These are phyloP conservation scores for Spermophilus dauricus DNA, from an alignment of 2,113 vertebrate species.

Conservation along the genomic window DNA sequence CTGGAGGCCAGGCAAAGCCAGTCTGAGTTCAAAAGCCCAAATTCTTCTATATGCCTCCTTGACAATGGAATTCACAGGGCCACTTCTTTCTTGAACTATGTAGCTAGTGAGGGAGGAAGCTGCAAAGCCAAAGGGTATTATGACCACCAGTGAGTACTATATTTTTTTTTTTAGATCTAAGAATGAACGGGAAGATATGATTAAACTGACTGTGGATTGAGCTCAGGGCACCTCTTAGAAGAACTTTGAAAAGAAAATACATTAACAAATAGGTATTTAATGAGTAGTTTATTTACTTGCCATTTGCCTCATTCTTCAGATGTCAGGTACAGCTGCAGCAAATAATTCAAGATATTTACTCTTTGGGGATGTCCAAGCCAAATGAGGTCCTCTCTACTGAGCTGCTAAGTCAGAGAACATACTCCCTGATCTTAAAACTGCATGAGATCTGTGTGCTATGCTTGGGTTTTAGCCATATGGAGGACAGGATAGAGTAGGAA, in stretches of 20 bases:
- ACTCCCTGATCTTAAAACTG: slow-evolving; percentile 30
- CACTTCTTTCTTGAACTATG: neutral
- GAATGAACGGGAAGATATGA: neutral
- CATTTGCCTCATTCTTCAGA: slow-evolving; percentile 38
- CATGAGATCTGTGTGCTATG: neutral
- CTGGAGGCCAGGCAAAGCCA: neutral
- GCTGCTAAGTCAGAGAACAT: neutral
- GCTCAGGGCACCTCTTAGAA: neutral
- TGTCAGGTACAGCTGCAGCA: neutral
- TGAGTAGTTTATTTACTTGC: slow-evolving; percentile 51
- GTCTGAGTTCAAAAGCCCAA: slow-evolving; percentile 23
- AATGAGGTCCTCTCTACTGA: neutral
- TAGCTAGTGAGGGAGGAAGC: neutral
- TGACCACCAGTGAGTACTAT: neutral
- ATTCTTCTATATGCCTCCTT: neutral
- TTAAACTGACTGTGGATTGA: neutral
- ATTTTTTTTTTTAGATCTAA: neutral
- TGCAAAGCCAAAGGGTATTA: neutral
- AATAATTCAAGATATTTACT: slow-evolving; percentile 28
- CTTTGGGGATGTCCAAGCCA: neutral
- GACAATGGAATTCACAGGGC: neutral
- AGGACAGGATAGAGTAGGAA: neutral
- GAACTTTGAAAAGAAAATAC: neutral
- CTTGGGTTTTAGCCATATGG: neutral
- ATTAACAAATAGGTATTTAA: slow-evolving; percentile 13